Percentiles rank a stretch among this genome's conserved stretches.
These are phyloP conservation scores for Linyphia triangularis DNA, from an alignment of 2,888 invertebrate genomes.

Conservation along the genomic window DNA sequence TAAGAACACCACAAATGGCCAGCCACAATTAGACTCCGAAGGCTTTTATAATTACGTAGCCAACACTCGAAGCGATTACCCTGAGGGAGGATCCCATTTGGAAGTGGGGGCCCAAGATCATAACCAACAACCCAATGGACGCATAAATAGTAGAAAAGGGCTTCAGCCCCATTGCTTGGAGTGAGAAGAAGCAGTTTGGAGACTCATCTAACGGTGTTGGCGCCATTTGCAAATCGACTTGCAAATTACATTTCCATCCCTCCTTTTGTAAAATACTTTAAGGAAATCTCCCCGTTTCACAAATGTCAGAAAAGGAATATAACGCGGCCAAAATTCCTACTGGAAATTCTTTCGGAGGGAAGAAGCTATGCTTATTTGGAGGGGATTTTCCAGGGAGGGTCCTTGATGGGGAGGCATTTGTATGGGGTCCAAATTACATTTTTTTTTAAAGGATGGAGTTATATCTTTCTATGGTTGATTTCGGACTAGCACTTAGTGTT, in stretches of 20 bases:
- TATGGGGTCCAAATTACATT: no score
- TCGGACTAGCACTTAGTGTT: no score
- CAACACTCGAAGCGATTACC: constrained; percentile 71
- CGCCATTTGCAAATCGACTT: constrained; percentile 75
- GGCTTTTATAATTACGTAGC: constrained; percentile 66
- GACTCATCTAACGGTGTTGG: constrained; percentile 60
- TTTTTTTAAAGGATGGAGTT: no score
- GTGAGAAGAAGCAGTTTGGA: constrained; percentile 69
- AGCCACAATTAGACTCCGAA: constrained; percentile 51
- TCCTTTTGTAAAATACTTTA: constrained; percentile 59
- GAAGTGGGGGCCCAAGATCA: constrained; percentile 37
- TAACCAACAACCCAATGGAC: constrained; percentile 65
- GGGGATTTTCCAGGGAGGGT: neutral
- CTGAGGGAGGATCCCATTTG: constrained; percentile 50
- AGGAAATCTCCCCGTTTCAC: constrained; percentile 45
- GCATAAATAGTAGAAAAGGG: constrained; percentile 69
- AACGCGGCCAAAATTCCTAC: neutral
- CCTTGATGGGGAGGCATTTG: no score
- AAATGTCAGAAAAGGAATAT: constrained; percentile 49
- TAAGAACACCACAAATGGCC: constrained; percentile 57
- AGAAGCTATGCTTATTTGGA: neutral
- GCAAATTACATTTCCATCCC: constrained; percentile 72
- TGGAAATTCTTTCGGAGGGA: neutral
- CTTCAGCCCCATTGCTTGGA: constrained; percentile 67
- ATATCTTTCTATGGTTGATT: no score